Conservation (phyloP, 2,797 vertebrate species). For the Lutjanus argentimaculatus region DNA sequence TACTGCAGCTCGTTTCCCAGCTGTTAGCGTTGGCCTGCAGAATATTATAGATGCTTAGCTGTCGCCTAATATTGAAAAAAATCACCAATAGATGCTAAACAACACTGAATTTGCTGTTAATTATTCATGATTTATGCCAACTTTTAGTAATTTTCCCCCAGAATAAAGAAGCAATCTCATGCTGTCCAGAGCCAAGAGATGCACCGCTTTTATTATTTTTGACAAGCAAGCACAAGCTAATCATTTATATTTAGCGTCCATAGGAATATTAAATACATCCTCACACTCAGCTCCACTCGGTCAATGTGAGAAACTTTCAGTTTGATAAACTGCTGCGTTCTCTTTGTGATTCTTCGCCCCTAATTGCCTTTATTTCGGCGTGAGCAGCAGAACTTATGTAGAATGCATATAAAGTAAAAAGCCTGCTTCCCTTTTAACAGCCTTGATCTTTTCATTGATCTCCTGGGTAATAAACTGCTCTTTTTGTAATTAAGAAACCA, state of each 20-base stretch:
- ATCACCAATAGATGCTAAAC: neutral
- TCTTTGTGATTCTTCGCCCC: conserved; percentile 28
- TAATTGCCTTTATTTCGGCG: conserved; percentile 72
- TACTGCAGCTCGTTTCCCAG: no score
- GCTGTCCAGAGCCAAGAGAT: conserved; percentile 18
- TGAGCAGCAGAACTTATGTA: conserved; percentile 55
- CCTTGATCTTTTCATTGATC: conserved; percentile 83
- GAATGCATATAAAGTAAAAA: conserved; percentile 64
- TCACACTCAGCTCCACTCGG: conserved; percentile 22
- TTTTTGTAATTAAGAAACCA: conserved; percentile 82
- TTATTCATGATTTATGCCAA: conserved; percentile 22
- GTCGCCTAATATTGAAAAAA: neutral
- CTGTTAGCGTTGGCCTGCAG: neutral
- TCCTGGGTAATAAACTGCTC: conserved; percentile 79
- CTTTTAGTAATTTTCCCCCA: conserved; percentile 21
- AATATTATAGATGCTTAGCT: neutral
- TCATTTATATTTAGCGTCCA: conserved; percentile 37
- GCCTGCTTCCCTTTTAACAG: conserved; percentile 67
- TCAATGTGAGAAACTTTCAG: conserved; percentile 34
- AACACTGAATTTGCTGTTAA: neutral
- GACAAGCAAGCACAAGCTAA: conserved; percentile 25
- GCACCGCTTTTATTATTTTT: conserved; percentile 14
- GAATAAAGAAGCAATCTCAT: conserved; percentile 14
- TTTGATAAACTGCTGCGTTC: conserved; percentile 45
- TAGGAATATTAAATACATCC: conserved; percentile 18